These are phyloP conservation scores for Lepidostoma basale DNA, from an alignment of 1,140 invertebrate species.

Conservation along the genomic window DNA sequence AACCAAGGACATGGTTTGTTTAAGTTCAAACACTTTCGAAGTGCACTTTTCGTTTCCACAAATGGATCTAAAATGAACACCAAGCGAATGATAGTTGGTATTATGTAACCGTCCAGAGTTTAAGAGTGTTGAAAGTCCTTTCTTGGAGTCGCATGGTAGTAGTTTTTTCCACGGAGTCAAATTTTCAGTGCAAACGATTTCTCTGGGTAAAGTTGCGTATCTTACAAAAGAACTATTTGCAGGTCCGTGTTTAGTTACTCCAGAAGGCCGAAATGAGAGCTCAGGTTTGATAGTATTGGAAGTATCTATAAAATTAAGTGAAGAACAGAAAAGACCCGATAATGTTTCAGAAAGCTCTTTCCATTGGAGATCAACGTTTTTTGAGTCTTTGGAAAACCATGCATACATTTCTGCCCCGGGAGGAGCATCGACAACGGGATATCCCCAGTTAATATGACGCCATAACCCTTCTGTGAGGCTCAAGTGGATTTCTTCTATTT, in stretches of 20 bases:
- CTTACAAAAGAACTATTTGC: constrained; percentile 67
- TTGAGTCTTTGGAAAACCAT: constrained; percentile 75
- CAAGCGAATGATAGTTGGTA: constrained; percentile 91
- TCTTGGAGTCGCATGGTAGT: constrained; percentile 87
- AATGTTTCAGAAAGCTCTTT: constrained; percentile 85
- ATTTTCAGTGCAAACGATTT: constrained; percentile 98
- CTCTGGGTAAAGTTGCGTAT: constrained; percentile 89
- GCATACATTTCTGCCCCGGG: constrained; percentile 92
- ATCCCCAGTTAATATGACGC: constrained; percentile 92
- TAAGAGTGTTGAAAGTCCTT: constrained; percentile 85
- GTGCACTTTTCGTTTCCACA: constrained; percentile 72
- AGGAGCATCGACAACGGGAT: constrained; percentile 83
- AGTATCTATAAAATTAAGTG: constrained; percentile 93
- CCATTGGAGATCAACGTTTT: constrained; percentile 81
- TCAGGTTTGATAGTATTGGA: constrained; percentile 85
- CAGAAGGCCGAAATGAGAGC: constrained; percentile 80
- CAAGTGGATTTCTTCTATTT: constrained; percentile 89
- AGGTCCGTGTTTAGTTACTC: constrained; percentile 63
- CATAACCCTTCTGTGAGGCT: constrained; percentile 92
- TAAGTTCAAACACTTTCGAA: constrained; percentile 73
- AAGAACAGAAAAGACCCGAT: constrained; percentile 93
- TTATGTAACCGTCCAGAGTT: constrained; percentile 92
- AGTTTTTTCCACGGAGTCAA: constrained; percentile 98
- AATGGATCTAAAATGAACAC: constrained; percentile 81
- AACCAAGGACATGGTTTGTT: constrained; percentile 83